phyloP scores from a whole-genome alignment of 2,113 vertebrate genomes.

The Phalacrocorax carbo region DNA sequence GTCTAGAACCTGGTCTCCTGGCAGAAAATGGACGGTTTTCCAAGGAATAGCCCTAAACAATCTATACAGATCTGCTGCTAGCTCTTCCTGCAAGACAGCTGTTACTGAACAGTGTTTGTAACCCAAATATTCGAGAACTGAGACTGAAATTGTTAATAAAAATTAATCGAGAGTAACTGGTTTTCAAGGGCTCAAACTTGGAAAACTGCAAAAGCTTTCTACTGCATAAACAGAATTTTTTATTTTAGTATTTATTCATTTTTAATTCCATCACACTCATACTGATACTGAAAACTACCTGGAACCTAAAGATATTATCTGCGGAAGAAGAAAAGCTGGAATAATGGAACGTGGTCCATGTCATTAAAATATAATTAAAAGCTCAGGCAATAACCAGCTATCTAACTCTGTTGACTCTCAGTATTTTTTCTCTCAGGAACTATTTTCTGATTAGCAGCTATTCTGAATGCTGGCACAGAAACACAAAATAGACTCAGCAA shows the following conservation, averaged over 20 bases:
- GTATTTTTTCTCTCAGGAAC: conserved; percentile 23
- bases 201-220: not conserved
- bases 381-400: not conserved
- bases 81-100: not conserved
- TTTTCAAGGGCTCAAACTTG: not conserved
- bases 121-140: not conserved
- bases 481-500: conserved; percentile 4
- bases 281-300: not conserved
- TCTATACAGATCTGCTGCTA: not conserved
- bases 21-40: not conserved
- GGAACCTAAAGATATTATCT: not conserved
- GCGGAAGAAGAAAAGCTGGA: not conserved
- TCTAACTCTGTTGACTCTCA: not conserved
- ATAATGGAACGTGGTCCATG: not conserved
- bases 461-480: not conserved
- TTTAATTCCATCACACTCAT: not conserved
- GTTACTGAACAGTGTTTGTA: not conserved
- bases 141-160: not conserved
- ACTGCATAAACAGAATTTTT: not conserved
- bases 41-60: not conserved
- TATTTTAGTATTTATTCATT: not conserved
- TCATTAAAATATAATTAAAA: conserved; percentile 36
- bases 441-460: conserved; percentile 1
- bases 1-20: not conserved
- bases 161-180: not conserved